Evolutionary conservation across 2,113 vertebrate genomes (phyloP).

Genomic region (Candoia aspera): DNA sequence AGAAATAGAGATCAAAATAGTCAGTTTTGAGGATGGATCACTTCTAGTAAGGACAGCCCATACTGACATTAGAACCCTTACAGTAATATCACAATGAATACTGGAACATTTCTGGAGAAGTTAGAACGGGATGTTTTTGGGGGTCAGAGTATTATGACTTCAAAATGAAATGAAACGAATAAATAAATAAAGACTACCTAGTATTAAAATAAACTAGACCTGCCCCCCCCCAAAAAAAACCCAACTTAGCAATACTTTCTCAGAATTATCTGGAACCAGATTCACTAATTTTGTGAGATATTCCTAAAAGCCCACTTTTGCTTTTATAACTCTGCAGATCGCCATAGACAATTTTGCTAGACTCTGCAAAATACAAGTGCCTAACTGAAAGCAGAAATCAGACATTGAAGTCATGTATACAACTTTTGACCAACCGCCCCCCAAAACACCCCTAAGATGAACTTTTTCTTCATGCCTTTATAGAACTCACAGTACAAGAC

Average conservation of each 20-base stretch:
- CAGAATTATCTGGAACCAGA: background rate
- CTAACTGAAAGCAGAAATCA: background rate
- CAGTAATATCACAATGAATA: background rate
- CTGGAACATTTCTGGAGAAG: background rate
- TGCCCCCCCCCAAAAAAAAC: too few species aligned
- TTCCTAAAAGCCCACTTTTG: background rate
- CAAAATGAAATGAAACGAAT: too few species aligned
- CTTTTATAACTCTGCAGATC: background rate
- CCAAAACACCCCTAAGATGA: background rate
- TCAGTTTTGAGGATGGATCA: background rate
- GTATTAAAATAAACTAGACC: too few species aligned
- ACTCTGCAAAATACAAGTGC: background rate
- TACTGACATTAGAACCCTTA: background rate
- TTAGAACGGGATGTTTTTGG: background rate
- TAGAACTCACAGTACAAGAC: background rate
- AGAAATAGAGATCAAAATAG: background rate
- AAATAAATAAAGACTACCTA: too few species aligned
- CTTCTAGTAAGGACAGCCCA: background rate
- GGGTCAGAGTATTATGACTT: background rate
- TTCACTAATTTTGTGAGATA: background rate
- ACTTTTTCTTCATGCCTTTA: background rate
- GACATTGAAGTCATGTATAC: background rate
- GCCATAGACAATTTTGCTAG: background rate
- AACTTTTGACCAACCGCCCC: background rate
- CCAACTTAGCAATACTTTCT: background rate